A percentile compares a stretch with the other conserved stretches of the same genome.
These are phyloP conservation scores for Pristionchus pacificus DNA, from an alignment of 1,140 invertebrate genomes.

Conservation along the genomic window DNA sequence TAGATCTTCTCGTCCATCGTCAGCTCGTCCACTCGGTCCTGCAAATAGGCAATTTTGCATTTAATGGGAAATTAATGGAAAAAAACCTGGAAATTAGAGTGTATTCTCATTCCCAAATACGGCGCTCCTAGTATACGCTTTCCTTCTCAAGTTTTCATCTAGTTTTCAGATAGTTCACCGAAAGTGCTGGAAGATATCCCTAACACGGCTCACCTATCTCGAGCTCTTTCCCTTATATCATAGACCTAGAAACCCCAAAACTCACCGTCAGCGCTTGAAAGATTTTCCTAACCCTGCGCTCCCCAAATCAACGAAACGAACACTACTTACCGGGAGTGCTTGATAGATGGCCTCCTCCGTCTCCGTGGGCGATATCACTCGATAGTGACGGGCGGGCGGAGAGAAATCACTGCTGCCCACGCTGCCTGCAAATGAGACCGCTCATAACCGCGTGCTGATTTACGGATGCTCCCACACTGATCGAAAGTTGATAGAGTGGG, in stretches of 20 bases:
- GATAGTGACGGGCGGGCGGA: too few relatives aligned
- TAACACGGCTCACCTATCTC: too few relatives aligned
- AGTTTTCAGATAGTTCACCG: too few relatives aligned
- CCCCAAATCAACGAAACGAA: conserved; percentile 8
- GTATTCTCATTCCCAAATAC: too few relatives aligned
- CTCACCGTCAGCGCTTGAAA: conserved; percentile 11
- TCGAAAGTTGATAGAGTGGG: conserved; percentile 19
- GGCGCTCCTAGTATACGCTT: too few relatives aligned
- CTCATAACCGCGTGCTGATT: not conserved
- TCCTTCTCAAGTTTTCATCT: too few relatives aligned
- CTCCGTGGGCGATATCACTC: conserved; percentile 28
- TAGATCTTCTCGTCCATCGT: conserved; percentile 51
- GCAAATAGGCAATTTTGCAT: too few relatives aligned
- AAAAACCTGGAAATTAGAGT: too few relatives aligned
- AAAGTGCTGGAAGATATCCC: too few relatives aligned
- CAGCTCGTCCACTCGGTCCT: conserved; percentile 25
- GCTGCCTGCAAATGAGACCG: too few relatives aligned
- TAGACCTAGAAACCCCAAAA: not conserved
- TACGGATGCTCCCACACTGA: not conserved
- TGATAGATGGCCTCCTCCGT: conserved; percentile 64
- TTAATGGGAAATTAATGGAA: too few relatives aligned
- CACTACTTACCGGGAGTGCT: conserved; percentile 59
- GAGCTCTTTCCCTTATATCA: not conserved
- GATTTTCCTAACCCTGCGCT: conserved; percentile 18
- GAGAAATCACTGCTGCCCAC: too few relatives aligned